These are phyloP conservation scores for Squalus acanthias DNA, from an alignment of 2,797 vertebrate genomes.

Conservation along the genomic window DNA sequence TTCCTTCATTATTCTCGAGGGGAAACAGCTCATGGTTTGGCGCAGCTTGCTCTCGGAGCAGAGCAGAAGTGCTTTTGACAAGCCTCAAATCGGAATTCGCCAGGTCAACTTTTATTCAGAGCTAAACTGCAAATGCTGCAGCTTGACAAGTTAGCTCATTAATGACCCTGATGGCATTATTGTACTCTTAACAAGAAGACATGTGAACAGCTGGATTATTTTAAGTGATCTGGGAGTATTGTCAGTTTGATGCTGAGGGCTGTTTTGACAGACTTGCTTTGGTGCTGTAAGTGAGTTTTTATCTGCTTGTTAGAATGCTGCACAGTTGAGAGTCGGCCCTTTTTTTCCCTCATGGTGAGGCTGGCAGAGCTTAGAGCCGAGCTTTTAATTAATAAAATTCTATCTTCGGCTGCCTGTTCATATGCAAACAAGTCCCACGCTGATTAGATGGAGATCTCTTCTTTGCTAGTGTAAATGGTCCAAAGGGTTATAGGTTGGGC, in stretches of 20 bases:
- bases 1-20: not conserved
- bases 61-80: not conserved
- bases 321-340: no score
- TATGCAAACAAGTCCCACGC: not conserved
- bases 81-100: not conserved
- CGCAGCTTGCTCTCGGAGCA: not conserved
- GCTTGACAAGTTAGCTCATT: not conserved
- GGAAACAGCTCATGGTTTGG: not conserved
- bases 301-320: not conserved
- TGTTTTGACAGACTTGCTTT: not conserved
- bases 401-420: not conserved
- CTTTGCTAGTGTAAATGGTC: not conserved
- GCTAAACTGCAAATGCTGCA: not conserved
- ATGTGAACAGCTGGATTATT: not conserved
- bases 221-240: slow-evolving; percentile 16
- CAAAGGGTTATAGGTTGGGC: not conserved
- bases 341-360: not conserved
- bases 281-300: not conserved
- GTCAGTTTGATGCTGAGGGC: not conserved
- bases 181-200: not conserved
- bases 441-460: not conserved
- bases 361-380: not conserved
- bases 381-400: not conserved
- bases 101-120: not conserved
- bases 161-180: not conserved